phyloP scores from a whole-genome alignment of 2,888 invertebrate species.

The Pegoplata infirma region DNA sequence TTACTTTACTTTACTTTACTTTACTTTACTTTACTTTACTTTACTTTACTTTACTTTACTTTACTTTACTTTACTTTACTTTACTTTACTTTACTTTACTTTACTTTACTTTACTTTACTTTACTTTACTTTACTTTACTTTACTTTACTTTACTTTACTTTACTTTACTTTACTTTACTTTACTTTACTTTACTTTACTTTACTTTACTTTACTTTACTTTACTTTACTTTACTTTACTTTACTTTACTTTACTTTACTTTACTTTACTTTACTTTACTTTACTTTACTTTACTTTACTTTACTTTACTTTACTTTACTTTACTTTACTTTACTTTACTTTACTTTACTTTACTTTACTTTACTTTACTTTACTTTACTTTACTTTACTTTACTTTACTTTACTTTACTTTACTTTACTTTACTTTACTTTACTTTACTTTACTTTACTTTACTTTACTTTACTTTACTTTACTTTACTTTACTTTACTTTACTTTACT shows the following conservation, averaged over 20 bases:
- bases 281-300: conserved; percentile 10
- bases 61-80: conserved; percentile 37
- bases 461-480: conserved; percentile 21
- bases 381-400: conserved; percentile 10
- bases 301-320: conserved; percentile 10
- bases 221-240: conserved; percentile 1
- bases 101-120: conserved; percentile 23
- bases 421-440: conserved; percentile 29
- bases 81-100: conserved; percentile 20
- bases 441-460: conserved; percentile 29
- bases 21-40: conserved; percentile 33
- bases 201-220: conserved; percentile 11
- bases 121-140: conserved; percentile 13
- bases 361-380: conserved; percentile 10
- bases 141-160: conserved; percentile 30
- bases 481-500: conserved; percentile 19
- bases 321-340: conserved; percentile 10
- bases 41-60: conserved; percentile 39
- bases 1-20: too few relatives aligned
- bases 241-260: conserved; percentile 1
- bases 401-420: conserved; percentile 20
- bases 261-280: conserved; percentile 8
- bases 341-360: conserved; percentile 7
- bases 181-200: conserved; percentile 9
- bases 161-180: conserved; percentile 31